Base-by-base conservation (phyloP, 2,888 invertebrate species). In the Frankliniella fusca region DNA sequence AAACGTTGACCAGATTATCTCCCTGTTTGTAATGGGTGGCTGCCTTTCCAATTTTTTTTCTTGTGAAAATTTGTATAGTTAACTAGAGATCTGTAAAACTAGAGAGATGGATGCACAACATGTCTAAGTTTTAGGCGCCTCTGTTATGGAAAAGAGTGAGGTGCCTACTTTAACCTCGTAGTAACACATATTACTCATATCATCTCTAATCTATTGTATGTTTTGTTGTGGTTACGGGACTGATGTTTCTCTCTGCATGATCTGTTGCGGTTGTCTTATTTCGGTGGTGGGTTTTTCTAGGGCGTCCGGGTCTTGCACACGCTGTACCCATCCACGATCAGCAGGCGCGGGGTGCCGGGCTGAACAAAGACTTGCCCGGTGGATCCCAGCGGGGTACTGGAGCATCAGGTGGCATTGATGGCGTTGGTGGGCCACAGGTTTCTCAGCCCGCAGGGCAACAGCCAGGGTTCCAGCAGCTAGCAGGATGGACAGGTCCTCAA, bases 241-340 rank as follows among this genome's bases (percentile, higher is more conserved):
- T 54, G 15, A 20, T 54, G 54, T 54, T 54, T 54, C 15, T 20
- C 54, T 54, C 0, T 54, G 54, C 20, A 5, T 54, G 18, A 5
- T 54, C 18, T 12, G 54, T 54, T 7, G 20, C 20, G 15, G 54
- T 54, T 15, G 54, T 54, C 18, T 20, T 54, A 20, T 15, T 15
- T 20, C 20, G 70, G 70, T 76, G 70, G 70, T 76, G 70, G 70
- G 70, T 76, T 76, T 83, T 38, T 38, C 38, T 38, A 91, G 91
- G 90, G 85, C 89, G 90, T 81, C 88, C 89, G 85, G 90, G 90
- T 85, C 87, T 88, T 84, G 88, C 88, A 85, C 89, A 89, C 86
- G 89, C 90, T 84, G 87, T 88, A 38, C 84, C 88, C 82, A 87
- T 89, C 70, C 87, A 87, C 61, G 90, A 89, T 83, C 86, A 87